phyloP scores from a whole-genome alignment of 2,113 vertebrate genomes.

The Crypturellus undulatus region DNA sequence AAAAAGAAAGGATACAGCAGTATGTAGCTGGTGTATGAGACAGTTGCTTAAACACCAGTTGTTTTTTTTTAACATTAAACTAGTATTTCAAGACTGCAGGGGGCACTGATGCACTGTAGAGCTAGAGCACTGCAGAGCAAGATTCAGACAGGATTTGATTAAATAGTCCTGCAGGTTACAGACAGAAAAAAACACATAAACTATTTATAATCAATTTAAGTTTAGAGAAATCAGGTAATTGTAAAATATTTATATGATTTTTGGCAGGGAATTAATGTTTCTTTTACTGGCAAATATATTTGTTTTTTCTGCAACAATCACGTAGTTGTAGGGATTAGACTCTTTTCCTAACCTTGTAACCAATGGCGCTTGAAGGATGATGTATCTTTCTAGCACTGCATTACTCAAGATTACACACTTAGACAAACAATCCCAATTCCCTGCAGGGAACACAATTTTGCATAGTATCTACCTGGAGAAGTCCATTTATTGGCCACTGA shows the following conservation, averaged over 20 bases:
- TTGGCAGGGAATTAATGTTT: constrained; percentile 57
- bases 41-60: not conserved
- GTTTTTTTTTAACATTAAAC: not conserved
- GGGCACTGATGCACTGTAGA: constrained; percentile 73
- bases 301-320: constrained; percentile 53
- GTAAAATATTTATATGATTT: constrained; percentile 77
- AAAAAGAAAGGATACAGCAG: not conserved
- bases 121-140: not conserved
- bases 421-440: constrained; percentile 9
- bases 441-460: not conserved
- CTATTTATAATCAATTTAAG: constrained; percentile 78
- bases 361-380: constrained; percentile 76
- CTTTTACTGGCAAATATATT: constrained; percentile 68
- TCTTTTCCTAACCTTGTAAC: constrained; percentile 64
- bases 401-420: constrained; percentile 55
- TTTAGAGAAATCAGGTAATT: constrained; percentile 76
- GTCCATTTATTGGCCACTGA: not conserved
- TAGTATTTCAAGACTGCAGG: constrained; percentile 66
- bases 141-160: constrained; percentile 64
- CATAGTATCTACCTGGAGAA: not conserved
- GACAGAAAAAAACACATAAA: constrained; percentile 69
- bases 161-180: constrained; percentile 69
- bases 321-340: not conserved
- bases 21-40: not conserved
- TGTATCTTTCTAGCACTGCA: constrained; percentile 21